Conservation (phyloP, 2,797 vertebrate species). For the Hoplostethus mediterraneus region DNA sequence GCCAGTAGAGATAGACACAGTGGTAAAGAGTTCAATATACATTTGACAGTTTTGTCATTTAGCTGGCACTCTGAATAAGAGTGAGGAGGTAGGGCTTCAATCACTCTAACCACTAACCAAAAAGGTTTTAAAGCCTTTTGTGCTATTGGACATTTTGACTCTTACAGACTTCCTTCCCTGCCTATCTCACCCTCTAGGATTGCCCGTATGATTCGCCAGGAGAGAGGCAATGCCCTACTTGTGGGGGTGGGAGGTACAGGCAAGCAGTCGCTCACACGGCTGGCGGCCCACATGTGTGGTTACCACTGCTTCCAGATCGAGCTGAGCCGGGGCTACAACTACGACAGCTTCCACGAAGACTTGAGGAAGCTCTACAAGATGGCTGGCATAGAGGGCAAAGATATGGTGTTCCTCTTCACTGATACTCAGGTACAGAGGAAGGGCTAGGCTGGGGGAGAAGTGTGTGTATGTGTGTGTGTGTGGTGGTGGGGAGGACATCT, state of each 20-base stretch:
- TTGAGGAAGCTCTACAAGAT: conserved; percentile 89
- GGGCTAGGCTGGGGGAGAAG: not conserved
- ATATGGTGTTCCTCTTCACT: conserved; percentile 93
- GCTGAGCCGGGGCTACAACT: conserved; percentile 89
- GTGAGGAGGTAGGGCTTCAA: not conserved
- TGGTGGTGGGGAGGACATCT: not conserved
- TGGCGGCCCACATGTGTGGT: conserved; percentile 90
- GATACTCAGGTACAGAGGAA: conserved; percentile 87
- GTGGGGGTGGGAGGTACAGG: conserved; percentile 93
- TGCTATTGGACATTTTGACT: too few relatives aligned
- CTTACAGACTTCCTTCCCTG: too few relatives aligned
- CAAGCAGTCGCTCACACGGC: conserved; percentile 90
- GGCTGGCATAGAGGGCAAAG: conserved; percentile 88
- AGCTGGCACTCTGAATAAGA: too few relatives aligned
- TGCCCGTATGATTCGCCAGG: conserved; percentile 91
- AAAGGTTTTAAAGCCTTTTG: too few relatives aligned
- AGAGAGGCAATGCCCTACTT: conserved; percentile 91
- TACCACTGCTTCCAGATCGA: conserved; percentile 91
- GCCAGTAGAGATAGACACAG: too few relatives aligned
- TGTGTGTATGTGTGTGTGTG: not conserved
- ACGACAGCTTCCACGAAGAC: conserved; percentile 92
- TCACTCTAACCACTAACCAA: not conserved
- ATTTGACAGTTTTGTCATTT: too few relatives aligned
- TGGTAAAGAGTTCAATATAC: too few relatives aligned
- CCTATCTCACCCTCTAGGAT: conserved; percentile 78